Evolutionary conservation across 1,140 invertebrate species (phyloP).

Genomic region (Pseudomyrmex cubaensis): DNA sequence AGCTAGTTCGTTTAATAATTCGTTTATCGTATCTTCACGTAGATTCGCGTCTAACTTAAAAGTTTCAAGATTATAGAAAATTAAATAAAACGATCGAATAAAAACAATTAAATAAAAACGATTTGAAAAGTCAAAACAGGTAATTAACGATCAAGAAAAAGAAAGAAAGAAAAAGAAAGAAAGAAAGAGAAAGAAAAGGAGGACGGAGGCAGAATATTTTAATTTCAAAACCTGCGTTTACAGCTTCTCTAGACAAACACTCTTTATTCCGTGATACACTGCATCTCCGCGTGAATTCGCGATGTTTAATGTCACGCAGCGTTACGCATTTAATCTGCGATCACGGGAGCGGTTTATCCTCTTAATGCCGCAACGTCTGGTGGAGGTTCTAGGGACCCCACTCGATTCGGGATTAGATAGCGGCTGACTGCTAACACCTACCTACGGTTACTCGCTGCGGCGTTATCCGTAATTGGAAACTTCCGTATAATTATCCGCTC

Average conservation of each 20-base stretch:
- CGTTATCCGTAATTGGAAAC: conserved; percentile 77
- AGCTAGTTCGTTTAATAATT: not conserved
- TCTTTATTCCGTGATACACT: not conserved
- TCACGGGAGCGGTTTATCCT: conserved; percentile 31
- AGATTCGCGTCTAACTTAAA: not conserved
- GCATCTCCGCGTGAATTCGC: conserved; percentile 10
- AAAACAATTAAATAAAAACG: not conserved
- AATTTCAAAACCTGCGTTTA: too few species aligned
- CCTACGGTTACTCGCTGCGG: conserved; percentile 59
- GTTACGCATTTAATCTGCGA: conserved; percentile 54
- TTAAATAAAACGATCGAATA: not conserved
- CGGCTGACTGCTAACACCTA: conserved; percentile 51
- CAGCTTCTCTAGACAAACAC: not conserved
- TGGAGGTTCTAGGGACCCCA: conserved; percentile 11
- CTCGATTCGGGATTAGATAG: conserved; percentile 44
- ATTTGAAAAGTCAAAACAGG: not conserved
- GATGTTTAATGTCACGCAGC: conserved; percentile 41
- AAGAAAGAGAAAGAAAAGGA: too few species aligned
- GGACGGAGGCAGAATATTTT: too few species aligned
- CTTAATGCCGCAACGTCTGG: conserved; percentile 58
- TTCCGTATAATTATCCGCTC: conserved; percentile 77
- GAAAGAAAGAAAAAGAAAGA: too few species aligned
- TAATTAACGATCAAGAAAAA: too few species aligned
- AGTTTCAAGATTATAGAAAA: not conserved
- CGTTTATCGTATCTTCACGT: not conserved